Percentiles rank a stretch among this genome's conserved stretches.
These are phyloP conservation scores for Stenopsyche tienmushanensis DNA, from an alignment of 1,140 invertebrate genomes.

Conservation along the genomic window DNA sequence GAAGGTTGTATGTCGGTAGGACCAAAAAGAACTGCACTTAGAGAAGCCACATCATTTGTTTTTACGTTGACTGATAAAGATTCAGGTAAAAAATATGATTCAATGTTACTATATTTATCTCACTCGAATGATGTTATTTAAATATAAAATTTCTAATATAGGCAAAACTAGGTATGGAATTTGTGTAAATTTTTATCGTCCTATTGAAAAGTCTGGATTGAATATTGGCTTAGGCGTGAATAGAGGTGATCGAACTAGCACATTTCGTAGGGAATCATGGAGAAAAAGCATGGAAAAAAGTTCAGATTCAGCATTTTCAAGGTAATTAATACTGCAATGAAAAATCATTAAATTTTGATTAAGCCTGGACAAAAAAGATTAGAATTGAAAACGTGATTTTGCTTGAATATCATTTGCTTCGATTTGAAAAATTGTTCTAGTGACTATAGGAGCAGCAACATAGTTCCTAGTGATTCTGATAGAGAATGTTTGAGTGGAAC, in stretches of 20 bases:
- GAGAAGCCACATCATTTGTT: constrained; percentile 95
- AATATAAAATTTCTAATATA: constrained; percentile 42
- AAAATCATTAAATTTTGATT: too few relatives aligned
- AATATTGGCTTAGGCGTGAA: constrained; percentile 42
- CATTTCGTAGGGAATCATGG: constrained; percentile 80
- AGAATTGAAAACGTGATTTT: background rate
- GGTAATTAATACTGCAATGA: constrained; percentile 62
- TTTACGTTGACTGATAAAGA: constrained; percentile 99
- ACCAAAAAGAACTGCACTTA: constrained; percentile 76
- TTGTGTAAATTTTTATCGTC: constrained; percentile 97
- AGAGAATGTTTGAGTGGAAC: constrained; percentile 67
- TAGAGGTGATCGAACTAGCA: constrained; percentile 58
- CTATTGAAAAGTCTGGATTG: constrained; percentile 66
- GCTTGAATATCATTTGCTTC: background rate
- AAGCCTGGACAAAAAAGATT: too few relatives aligned
- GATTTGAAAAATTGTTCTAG: constrained; percentile 49
- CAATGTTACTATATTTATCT: too few relatives aligned
- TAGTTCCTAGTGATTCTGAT: constrained; percentile 85
- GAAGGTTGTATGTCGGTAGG: constrained; percentile 95
- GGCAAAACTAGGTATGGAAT: constrained; percentile 90
- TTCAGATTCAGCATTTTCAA: constrained; percentile 89
- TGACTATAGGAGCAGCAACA: constrained; percentile 87
- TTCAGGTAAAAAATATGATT: constrained; percentile 74
- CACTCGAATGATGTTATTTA: background rate
- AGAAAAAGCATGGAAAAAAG: constrained; percentile 87